phyloP scores from a whole-genome alignment of 2,113 vertebrate genomes.

The Toxotes chatareus region DNA sequence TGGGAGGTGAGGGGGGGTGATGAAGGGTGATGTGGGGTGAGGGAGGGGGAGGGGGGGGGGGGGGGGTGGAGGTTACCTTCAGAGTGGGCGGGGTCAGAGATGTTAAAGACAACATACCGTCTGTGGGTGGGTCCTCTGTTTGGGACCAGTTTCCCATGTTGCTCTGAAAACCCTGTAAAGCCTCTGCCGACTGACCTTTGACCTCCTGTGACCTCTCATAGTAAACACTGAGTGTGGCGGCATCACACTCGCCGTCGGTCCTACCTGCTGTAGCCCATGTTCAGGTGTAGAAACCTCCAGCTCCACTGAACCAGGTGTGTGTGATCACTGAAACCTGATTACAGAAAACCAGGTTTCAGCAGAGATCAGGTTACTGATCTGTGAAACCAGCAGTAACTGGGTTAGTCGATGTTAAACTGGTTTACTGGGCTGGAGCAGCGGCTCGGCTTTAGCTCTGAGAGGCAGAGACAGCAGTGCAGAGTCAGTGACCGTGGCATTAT shows the following conservation, averaged over 20 bases:
- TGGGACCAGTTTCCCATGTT: neutral
- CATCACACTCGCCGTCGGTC: neutral
- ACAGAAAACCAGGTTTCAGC: neutral
- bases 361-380: neutral
- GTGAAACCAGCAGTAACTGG: neutral
- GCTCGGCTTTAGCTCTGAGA: neutral
- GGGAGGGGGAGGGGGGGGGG: neutral
- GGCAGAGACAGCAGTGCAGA: neutral
- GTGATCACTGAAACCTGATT: too few relatives aligned
- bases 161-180: conserved; percentile 5
- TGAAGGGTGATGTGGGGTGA: too few relatives aligned
- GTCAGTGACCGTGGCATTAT: conserved; percentile 18
- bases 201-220: conserved; percentile 30
- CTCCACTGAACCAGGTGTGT: too few relatives aligned
- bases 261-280: too few relatives aligned
- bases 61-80: neutral
- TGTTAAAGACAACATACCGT: conserved; percentile 1
- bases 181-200: conserved; percentile 30
- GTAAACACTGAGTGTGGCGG: conserved; percentile 19
- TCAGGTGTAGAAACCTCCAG: too few relatives aligned
- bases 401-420: neutral
- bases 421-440: neutral
- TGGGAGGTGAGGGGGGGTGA: neutral
- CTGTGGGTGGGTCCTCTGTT: neutral
- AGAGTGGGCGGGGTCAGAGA: neutral